Evolutionary conservation across 2,888 invertebrate genomes (phyloP).

Genomic region (Phengaris arion): DNA sequence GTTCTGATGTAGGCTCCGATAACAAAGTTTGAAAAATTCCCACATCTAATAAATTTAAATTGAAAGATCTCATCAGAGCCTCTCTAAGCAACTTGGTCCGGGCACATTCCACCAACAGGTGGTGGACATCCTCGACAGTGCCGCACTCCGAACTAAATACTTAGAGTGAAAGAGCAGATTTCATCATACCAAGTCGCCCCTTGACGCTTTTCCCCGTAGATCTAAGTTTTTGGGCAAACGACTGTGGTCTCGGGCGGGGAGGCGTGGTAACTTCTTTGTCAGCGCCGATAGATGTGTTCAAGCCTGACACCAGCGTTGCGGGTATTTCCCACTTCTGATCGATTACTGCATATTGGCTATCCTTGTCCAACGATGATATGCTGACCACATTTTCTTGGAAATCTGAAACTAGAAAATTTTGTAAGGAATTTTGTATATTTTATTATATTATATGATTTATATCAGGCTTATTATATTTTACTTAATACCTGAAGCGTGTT

Average conservation of each 20-base stretch:
- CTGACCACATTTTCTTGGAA: slow-evolving; percentile 80
- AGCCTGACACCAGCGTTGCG: slow-evolving; percentile 37
- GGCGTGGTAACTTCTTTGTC: slow-evolving; percentile 62
- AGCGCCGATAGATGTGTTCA: slow-evolving; percentile 39
- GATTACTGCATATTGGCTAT: slow-evolving; percentile 53
- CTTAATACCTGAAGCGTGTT: slow-evolving; percentile 60
- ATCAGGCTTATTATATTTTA: too few relatives aligned
- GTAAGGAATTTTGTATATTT: background rate
- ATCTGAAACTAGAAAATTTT: slow-evolving; percentile 73
- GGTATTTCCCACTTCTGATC: slow-evolving; percentile 59
- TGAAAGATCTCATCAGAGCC: too few relatives aligned
- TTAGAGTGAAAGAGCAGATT: background rate
- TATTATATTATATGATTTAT: too few relatives aligned
- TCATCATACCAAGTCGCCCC: slow-evolving; percentile 76
- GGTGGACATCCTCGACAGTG: too few relatives aligned
- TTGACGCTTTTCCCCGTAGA: slow-evolving; percentile 92
- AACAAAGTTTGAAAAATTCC: too few relatives aligned
- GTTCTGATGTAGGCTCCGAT: too few relatives aligned
- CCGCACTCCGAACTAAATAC: background rate
- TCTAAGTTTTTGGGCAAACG: slow-evolving; percentile 91
- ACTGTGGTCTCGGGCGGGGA: slow-evolving; percentile 83
- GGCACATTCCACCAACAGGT: too few relatives aligned
- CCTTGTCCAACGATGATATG: slow-evolving; percentile 65
- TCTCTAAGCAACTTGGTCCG: too few relatives aligned
- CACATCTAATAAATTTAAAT: too few relatives aligned